phyloP scores from a whole-genome alignment of 2,888 invertebrate species.

The Pogonocherus hispidulus region DNA sequence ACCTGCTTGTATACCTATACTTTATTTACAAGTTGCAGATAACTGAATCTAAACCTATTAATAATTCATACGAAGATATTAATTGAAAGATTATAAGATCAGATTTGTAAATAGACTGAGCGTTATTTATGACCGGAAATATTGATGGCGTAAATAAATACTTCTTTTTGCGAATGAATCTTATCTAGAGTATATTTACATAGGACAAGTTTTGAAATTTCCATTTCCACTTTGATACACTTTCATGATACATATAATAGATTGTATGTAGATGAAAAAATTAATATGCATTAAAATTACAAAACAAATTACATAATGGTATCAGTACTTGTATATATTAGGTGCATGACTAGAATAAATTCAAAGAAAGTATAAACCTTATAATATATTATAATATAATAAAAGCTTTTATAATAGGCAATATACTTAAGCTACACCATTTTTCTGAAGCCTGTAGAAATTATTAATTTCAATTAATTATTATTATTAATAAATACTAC shows the following conservation, averaged over 20 bases:
- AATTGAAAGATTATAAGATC: conserved; percentile 6
- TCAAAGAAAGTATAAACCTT: too few species aligned
- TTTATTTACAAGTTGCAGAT: too few species aligned
- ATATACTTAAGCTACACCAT: too few species aligned
- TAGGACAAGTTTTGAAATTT: background rate
- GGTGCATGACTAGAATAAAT: too few species aligned
- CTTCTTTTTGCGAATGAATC: background rate
- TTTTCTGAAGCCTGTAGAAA: too few species aligned
- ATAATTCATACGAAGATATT: conserved; percentile 19
- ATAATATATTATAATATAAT: too few species aligned
- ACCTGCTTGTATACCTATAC: too few species aligned
- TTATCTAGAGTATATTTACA: background rate
- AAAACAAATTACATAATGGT: conserved; percentile 4
- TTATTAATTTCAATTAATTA: too few species aligned
- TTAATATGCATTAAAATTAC: background rate
- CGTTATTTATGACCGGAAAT: background rate
- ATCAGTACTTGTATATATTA: too few species aligned
- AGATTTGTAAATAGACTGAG: background rate
- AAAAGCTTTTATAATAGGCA: too few species aligned
- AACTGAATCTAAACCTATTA: conserved; percentile 8
- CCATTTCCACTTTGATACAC: background rate
- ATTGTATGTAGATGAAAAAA: background rate
- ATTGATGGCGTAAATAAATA: background rate
- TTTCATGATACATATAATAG: background rate
- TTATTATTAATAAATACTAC: too few species aligned